Percentiles rank a stretch among this genome's conserved stretches.
These are phyloP conservation scores for Incurvaria masculella DNA, from an alignment of 2,888 invertebrate species.

Conservation along the genomic window DNA sequence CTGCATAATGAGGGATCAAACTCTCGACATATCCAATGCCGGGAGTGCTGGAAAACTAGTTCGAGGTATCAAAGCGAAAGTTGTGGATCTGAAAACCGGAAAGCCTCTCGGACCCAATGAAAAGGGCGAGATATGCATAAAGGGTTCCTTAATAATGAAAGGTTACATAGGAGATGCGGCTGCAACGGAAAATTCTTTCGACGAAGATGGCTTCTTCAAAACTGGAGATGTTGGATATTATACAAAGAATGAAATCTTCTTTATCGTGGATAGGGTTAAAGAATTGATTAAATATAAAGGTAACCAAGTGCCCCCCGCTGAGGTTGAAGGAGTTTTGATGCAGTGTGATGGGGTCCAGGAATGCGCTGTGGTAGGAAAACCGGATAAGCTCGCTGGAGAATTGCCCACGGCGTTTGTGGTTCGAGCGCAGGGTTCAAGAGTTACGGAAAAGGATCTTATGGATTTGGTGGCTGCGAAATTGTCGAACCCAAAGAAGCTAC, in stretches of 20 bases:
- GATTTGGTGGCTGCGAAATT: constrained; percentile 49
- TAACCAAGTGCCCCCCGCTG: constrained; percentile 73
- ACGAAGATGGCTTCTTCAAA: constrained; percentile 65
- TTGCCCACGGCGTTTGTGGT: constrained; percentile 65
- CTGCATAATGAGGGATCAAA: constrained; percentile 22
- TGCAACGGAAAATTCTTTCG: constrained; percentile 54
- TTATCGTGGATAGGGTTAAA: constrained; percentile 71
- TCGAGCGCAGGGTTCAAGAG: constrained; percentile 41
- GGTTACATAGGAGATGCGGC: constrained; percentile 65
- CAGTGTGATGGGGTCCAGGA: constrained; percentile 63
- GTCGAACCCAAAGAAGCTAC: not conserved
- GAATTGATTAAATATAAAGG: constrained; percentile 81
- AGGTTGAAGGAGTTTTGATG: constrained; percentile 67
- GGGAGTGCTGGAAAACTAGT: not conserved
- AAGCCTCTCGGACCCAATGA: constrained; percentile 50
- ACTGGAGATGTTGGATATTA: constrained; percentile 73
- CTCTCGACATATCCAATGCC: constrained; percentile 16
- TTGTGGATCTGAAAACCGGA: constrained; percentile 51
- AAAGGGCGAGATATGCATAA: constrained; percentile 70
- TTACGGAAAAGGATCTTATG: constrained; percentile 55
- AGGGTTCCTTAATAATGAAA: constrained; percentile 66
- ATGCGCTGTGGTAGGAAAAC: constrained; percentile 67
- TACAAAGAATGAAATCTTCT: constrained; percentile 65
- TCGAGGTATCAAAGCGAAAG: not conserved
- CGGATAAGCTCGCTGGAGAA: constrained; percentile 62